These are phyloP conservation scores for Hydriomena furcata DNA, from an alignment of 2,888 invertebrate genomes.

Conservation along the genomic window DNA sequence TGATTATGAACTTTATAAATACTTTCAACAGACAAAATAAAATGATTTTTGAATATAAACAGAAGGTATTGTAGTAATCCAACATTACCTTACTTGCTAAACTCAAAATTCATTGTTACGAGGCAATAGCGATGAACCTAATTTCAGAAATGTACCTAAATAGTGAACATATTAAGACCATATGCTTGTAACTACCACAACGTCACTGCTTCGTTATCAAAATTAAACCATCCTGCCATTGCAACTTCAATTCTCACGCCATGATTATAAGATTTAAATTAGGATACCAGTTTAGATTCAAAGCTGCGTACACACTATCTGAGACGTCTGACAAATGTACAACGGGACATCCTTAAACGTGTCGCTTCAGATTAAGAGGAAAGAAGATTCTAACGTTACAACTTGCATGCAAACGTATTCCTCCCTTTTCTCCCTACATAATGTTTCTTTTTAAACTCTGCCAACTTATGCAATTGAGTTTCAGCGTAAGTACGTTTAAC, in stretches of 20 bases:
- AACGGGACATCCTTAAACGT: slow-evolving; percentile 53
- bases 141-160: slow-evolving; percentile 15
- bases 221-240: slow-evolving; percentile 1
- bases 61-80: background rate
- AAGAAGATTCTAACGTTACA: slow-evolving; percentile 23
- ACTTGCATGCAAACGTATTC: too few relatives aligned
- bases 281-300: slow-evolving; percentile 5
- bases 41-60: background rate
- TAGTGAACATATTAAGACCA: slow-evolving; percentile 20
- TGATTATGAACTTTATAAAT: too few relatives aligned
- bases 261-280: slow-evolving; percentile 11
- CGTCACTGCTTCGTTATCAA: slow-evolving; percentile 7
- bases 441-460: too few relatives aligned
- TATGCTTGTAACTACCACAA: slow-evolving; percentile 17
- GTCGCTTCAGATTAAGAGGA: slow-evolving; percentile 50
- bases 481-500: too few relatives aligned
- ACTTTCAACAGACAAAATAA: too few relatives aligned
- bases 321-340: slow-evolving; percentile 50
- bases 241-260: slow-evolving; percentile 8
- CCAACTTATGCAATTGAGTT: background rate
- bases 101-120: too few relatives aligned
- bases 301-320: slow-evolving; percentile 26
- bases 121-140: background rate
- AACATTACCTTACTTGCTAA: background rate
- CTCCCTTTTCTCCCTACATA: too few relatives aligned